Conservation (phyloP, 2,888 invertebrate species). For the Andrena flavipes region DNA sequence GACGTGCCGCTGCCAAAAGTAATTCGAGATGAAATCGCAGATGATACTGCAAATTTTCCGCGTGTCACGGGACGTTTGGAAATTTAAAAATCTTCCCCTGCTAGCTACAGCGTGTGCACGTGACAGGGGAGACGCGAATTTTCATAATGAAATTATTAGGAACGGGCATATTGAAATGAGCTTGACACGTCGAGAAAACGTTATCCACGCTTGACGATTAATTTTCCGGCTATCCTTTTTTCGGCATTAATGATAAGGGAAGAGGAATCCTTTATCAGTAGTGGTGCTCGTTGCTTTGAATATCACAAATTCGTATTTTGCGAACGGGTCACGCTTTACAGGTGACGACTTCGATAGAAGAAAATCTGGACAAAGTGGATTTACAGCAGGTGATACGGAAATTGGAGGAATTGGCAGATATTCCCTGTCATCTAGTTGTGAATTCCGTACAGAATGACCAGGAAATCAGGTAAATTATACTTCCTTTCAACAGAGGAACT, state of each 20-base stretch:
- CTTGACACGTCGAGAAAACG: constrained; percentile 23
- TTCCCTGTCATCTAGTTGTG: constrained; percentile 76
- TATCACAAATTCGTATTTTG: background rate
- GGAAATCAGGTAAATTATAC: constrained; percentile 65
- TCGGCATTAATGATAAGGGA: background rate
- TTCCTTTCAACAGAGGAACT: background rate
- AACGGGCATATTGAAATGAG: constrained; percentile 31
- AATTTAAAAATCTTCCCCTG: constrained; percentile 27
- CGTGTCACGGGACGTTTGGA: constrained; percentile 28
- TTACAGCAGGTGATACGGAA: constrained; percentile 73
- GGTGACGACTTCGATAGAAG: constrained; percentile 60
- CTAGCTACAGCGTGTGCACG: constrained; percentile 19
- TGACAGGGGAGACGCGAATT: constrained; percentile 32
- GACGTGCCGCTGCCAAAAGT: background rate
- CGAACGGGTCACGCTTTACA: constrained; percentile 44
- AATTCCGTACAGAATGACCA: constrained; percentile 36
- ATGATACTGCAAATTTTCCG: constrained; percentile 25
- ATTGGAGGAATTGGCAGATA: constrained; percentile 65
- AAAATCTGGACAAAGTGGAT: constrained; percentile 63
- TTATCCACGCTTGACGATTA: constrained; percentile 24
- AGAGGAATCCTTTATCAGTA: background rate
- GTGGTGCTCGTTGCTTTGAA: no score
- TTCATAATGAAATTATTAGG: constrained; percentile 45
- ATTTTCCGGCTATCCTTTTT: constrained; percentile 16
- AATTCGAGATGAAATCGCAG: constrained; percentile 25